Percentiles rank a stretch among this genome's conserved stretches.
phyloP scores from a whole-genome alignment of 1,140 invertebrate species.

The Teleopsis dalmanni region DNA sequence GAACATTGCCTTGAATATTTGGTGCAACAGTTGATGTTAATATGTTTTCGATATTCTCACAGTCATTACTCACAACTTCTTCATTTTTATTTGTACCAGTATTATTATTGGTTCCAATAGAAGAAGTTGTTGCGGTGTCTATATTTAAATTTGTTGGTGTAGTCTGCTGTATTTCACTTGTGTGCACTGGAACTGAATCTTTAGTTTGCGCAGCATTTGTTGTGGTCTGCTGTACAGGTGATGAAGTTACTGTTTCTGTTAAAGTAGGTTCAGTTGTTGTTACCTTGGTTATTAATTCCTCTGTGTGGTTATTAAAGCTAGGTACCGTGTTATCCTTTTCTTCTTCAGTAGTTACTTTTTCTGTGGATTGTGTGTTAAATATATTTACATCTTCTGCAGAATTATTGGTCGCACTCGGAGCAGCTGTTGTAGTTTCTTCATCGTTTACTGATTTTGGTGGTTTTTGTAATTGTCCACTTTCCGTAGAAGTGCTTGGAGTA shows the following conservation, averaged over 20 bases:
- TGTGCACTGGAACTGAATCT: not conserved
- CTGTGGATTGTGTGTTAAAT: slow-evolving; percentile 19
- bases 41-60: slow-evolving; percentile 44
- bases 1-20: not conserved
- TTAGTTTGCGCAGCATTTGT: not conserved
- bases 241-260: not conserved
- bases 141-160: too few species aligned
- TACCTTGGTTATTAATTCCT: not conserved
- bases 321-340: too few species aligned
- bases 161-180: not conserved
- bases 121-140: not conserved
- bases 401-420: not conserved
- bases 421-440: not conserved
- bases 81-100: slow-evolving; percentile 1
- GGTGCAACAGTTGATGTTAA: slow-evolving; percentile 35
- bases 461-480: not conserved
- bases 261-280: not conserved
- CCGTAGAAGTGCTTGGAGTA: not conserved
- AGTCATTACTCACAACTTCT: slow-evolving; percentile 27
- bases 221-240: not conserved
- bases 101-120: not conserved
- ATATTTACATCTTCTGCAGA: slow-evolving; percentile 33
- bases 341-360: not conserved
- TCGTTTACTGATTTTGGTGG: not conserved
- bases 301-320: not conserved